Conservation (phyloP, 2,888 invertebrate species). For the Atherix ibis region DNA sequence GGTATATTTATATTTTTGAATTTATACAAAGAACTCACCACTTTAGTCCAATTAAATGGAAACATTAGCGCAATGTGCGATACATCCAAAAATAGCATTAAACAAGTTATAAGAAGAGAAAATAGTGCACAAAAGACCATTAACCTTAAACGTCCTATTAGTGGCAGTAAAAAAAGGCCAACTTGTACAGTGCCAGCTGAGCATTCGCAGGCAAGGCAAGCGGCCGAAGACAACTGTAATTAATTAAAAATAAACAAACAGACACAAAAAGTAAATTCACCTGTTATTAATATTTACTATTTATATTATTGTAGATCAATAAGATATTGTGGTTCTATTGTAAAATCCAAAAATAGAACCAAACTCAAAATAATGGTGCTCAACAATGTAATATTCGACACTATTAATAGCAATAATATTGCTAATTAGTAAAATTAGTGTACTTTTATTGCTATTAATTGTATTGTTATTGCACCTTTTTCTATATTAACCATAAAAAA, state of each 20-base stretch:
- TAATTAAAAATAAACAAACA: constrained; percentile 14
- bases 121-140: constrained; percentile 64
- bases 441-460: too few relatives aligned
- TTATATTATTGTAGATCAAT: too few relatives aligned
- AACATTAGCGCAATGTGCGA: constrained; percentile 62
- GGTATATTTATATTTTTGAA: constrained; percentile 4
- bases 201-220: constrained; percentile 56
- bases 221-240: constrained; percentile 49
- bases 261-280: too few relatives aligned
- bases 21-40: constrained; percentile 39
- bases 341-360: too few relatives aligned
- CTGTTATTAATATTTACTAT: too few relatives aligned
- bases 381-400: too few relatives aligned
- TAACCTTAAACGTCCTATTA: constrained; percentile 55
- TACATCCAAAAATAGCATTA: constrained; percentile 63
- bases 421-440: too few relatives aligned
- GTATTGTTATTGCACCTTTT: too few relatives aligned
- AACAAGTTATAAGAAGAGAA: constrained; percentile 54
- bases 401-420: too few relatives aligned
- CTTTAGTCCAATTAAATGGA: constrained; percentile 62
- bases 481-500: too few relatives aligned
- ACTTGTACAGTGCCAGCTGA: constrained; percentile 61
- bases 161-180: constrained; percentile 60
- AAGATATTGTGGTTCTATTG: too few relatives aligned
- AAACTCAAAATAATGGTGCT: too few relatives aligned